Evolutionary conservation across 2,888 invertebrate species (phyloP), one percentile per base, ranked within the genome.

Genomic region (Troilus luridus): DNA sequence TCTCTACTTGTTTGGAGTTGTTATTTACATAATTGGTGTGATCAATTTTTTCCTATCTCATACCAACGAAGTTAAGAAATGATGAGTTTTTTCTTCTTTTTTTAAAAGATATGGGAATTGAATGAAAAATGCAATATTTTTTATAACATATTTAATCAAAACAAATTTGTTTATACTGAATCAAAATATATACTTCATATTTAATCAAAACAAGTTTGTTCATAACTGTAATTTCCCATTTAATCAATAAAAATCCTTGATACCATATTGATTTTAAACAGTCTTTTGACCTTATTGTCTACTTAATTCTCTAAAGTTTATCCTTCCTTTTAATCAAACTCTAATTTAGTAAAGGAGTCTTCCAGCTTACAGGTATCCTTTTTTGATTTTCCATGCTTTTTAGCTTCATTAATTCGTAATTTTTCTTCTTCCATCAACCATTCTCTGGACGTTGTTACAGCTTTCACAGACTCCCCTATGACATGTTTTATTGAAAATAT

Each of bases 371-470:
- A 17, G 41, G 24, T 91, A n/a, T 92, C 92, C 90, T 92, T 92
- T 59, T 91, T 91, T 21, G 88, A 88, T 72, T 92, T 92, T 88
- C 41, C 88, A 59, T 88, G 91, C 91, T 58, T 92, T 91, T 56
- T 90, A 60, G 88, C 27, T 62, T 92, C 92, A 58, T 92, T 91
- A n/a, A 90, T 88, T 90, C 91, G 90, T 77, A 92, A 60, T 62
- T 91, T 91, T 88, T 92, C 92, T 81, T 93, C 92, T 54, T 77
- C 89, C 11, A 93, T 90, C 24, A 93, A 85, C 62, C 88, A 72
- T 41, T 92, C 88, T 58, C 90, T 90, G 27, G 88, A 58, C 7
- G 89, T 64, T 11, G 81, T 54, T 56, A 92, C 67, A n/a, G 24
- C 12, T 62, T 92, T 91, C 60, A 91, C 89, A 88, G 81, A 85